These are phyloP conservation scores for Cotesia typhae DNA, from an alignment of 1,140 invertebrate species.

Conservation along the genomic window DNA sequence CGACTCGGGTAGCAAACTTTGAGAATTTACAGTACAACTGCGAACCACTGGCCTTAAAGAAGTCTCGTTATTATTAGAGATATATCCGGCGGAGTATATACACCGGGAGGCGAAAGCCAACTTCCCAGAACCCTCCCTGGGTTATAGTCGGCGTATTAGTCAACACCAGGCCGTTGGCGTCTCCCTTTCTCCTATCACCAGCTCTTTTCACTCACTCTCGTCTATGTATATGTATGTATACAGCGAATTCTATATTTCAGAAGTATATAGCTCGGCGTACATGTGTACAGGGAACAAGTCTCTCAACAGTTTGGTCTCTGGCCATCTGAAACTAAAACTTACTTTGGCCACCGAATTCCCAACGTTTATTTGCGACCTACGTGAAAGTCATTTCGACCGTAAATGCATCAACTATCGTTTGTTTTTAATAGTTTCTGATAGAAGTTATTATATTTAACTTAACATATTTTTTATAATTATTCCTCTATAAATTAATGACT, in stretches of 20 bases:
- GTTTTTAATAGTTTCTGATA: no score
- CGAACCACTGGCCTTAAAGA: constrained; percentile 39
- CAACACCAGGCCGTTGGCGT: background rate
- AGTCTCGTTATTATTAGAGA: constrained; percentile 41
- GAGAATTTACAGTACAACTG: constrained; percentile 55
- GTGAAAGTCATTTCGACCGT: constrained; percentile 7
- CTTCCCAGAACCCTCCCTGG: background rate
- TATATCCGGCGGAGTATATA: constrained; percentile 30
- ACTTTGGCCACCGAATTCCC: background rate
- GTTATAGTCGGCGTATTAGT: constrained; percentile 11
- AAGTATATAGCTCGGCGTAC: background rate
- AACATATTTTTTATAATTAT: no score
- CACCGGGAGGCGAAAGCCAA: background rate
- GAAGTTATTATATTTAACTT: no score
- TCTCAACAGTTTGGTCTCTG: constrained; percentile 9
- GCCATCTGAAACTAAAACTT: constrained; percentile 19
- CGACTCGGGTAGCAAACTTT: constrained; percentile 40
- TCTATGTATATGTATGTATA: background rate
- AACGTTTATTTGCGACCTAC: constrained; percentile 10
- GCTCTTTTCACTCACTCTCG: background rate
- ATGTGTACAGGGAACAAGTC: background rate
- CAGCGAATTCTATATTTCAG: background rate
- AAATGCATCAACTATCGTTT: constrained; percentile 3
- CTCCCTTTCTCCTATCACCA: background rate
- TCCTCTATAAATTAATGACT: no score